Conservation (phyloP, 2,113 vertebrate species). For the Ptilorrhoa leucosticta region DNA sequence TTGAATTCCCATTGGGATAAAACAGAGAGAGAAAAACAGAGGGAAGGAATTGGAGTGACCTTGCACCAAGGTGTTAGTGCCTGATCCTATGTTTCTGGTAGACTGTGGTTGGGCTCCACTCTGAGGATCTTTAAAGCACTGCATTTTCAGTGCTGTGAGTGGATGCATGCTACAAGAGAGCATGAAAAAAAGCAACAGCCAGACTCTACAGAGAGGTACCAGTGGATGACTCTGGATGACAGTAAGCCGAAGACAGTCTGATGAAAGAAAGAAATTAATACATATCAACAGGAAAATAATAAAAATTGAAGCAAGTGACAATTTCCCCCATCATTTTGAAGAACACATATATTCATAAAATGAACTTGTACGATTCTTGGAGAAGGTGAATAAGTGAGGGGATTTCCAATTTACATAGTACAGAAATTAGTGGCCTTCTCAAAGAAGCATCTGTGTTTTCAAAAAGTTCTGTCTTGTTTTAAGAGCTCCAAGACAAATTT, state of each 20-base stretch:
- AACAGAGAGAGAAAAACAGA: slow-evolving; percentile 51
- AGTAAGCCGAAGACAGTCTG: not conserved
- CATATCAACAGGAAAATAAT: not conserved
- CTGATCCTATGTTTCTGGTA: not conserved
- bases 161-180: not conserved
- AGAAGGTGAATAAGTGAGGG: not conserved
- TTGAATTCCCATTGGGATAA: slow-evolving; percentile 73
- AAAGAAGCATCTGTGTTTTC: not conserved
- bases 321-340: not conserved
- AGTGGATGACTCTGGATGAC: not conserved
- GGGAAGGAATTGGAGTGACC: slow-evolving; percentile 63
- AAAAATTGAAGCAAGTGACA: not conserved
- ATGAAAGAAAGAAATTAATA: not conserved
- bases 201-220: not conserved
- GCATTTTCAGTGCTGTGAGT: slow-evolving; percentile 36
- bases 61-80: slow-evolving; percentile 72
- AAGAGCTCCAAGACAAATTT: not conserved
- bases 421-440: not conserved
- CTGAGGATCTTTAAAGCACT: slow-evolving; percentile 74
- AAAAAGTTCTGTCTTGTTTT: not conserved
- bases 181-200: not conserved
- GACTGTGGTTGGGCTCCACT: slow-evolving; percentile 77
- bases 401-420: not conserved
- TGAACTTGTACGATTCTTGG: not conserved
- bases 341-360: not conserved